Evolutionary conservation across 2,113 vertebrate species (phyloP).

Genomic region (Pygathrix nemaeus): DNA sequence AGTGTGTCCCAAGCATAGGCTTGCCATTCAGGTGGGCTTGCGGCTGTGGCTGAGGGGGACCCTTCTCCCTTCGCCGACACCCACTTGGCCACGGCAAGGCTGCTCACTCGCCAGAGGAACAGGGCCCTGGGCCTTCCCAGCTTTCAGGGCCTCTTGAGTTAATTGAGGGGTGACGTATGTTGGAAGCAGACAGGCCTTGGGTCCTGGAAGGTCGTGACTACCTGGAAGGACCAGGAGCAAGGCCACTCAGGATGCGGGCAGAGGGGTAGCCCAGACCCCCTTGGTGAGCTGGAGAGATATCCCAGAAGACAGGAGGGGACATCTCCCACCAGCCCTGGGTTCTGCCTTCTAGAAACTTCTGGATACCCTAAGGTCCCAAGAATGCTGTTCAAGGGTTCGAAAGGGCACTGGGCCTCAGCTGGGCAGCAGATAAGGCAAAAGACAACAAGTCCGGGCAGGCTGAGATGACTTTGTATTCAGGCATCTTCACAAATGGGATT

Average conservation of each 20-base stretch:
- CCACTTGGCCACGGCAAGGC: background rate
- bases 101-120: background rate
- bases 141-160: background rate
- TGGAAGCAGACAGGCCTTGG: background rate
- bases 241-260: background rate
- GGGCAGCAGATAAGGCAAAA: background rate
- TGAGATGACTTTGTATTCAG: background rate
- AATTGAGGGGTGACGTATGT: background rate
- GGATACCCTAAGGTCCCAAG: background rate
- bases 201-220: background rate
- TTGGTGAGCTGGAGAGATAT: background rate
- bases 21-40: background rate
- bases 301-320: background rate
- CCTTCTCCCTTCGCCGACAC: background rate
- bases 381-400: background rate
- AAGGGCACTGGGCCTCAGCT: background rate
- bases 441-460: background rate
- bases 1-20: background rate
- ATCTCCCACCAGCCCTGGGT: background rate
- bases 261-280: background rate
- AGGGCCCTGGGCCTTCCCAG: background rate
- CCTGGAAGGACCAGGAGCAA: background rate
- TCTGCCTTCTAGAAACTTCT: conserved; percentile 2
- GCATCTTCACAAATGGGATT: background rate
- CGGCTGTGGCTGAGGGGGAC: background rate